These are phyloP conservation scores for Aphis craccivora DNA, from an alignment of 1,140 invertebrate genomes.

Conservation along the genomic window DNA sequence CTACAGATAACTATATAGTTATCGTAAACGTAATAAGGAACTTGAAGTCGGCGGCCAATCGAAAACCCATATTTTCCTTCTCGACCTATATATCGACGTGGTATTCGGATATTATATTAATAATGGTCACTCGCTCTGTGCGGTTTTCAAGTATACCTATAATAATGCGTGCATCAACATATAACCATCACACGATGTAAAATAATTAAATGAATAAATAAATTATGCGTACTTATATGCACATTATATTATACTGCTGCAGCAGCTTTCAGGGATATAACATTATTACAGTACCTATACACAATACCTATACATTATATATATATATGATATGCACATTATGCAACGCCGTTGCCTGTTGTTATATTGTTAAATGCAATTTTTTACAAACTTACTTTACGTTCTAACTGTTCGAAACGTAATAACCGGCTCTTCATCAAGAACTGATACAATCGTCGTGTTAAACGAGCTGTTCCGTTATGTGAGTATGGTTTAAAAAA, in stretches of 20 bases:
- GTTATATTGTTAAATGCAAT: conserved; percentile 26
- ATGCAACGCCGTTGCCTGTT: neutral
- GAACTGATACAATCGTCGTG: conserved; percentile 47
- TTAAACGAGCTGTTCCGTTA: conserved; percentile 45
- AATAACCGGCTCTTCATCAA: conserved; percentile 48
- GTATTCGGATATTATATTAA: neutral
- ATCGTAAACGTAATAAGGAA: neutral
- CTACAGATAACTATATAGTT: neutral
- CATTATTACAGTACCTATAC: neutral
- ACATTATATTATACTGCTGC: no score
- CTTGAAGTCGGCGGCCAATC: neutral
- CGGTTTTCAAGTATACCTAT: neutral
- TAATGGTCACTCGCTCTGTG: neutral
- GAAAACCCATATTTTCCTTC: neutral
- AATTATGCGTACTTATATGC: neutral
- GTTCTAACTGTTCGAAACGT: neutral
- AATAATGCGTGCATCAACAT: neutral
- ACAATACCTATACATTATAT: no score
- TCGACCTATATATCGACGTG: neutral
- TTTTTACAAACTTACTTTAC: conserved; percentile 1
- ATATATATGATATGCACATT: neutral
- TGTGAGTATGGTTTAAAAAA: neutral
- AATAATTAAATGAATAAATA: neutral
- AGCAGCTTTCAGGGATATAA: no score
- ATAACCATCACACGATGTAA: neutral